Conservation (phyloP, 2,113 vertebrate genomes). For the Pseudorhombus dupliciocellatus region DNA sequence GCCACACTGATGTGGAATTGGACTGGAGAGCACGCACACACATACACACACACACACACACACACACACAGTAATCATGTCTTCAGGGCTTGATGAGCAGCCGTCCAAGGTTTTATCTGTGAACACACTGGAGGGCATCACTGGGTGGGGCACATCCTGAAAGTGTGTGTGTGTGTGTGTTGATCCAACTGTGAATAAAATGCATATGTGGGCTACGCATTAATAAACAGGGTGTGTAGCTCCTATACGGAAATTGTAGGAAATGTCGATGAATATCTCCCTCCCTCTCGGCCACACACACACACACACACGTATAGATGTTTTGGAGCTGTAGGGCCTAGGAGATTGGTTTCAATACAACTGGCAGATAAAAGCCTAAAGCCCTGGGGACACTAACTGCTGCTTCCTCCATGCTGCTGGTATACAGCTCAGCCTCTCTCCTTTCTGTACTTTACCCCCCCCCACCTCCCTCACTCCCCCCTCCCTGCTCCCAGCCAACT, state of each 20-base stretch:
- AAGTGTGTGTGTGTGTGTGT: not conserved
- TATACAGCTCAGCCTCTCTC: constrained; percentile 48
- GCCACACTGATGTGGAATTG: constrained; percentile 54
- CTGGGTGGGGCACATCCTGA: constrained; percentile 7
- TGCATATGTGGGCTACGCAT: not conserved
- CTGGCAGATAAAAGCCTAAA: constrained; percentile 68
- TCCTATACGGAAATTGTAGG: not conserved
- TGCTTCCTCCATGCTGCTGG: constrained; percentile 71
- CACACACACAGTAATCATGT: constrained; percentile 28
- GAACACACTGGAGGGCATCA: constrained; percentile 45
- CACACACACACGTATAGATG: constrained; percentile 19
- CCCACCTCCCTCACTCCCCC: constrained; percentile 17
- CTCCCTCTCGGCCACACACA: not conserved
- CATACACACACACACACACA: constrained; percentile 12
- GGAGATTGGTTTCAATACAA: constrained; percentile 62
- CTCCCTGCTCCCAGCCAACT: constrained; percentile 39
- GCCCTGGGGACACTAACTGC: constrained; percentile 61
- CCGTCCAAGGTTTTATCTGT: constrained; percentile 28
- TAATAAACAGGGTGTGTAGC: not conserved
- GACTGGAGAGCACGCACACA: constrained; percentile 8
- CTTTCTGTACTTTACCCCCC: constrained; percentile 28
- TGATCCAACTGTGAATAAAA: constrained; percentile 15
- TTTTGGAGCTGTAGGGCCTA: constrained; percentile 39
- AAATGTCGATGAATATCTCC: constrained; percentile 1
- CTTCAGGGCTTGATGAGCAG: constrained; percentile 36